A percentile compares a stretch with the other conserved stretches of the same genome.
Evolutionary conservation across 2,113 vertebrate genomes (phyloP).

Genomic region (Centropristis striata): DNA sequence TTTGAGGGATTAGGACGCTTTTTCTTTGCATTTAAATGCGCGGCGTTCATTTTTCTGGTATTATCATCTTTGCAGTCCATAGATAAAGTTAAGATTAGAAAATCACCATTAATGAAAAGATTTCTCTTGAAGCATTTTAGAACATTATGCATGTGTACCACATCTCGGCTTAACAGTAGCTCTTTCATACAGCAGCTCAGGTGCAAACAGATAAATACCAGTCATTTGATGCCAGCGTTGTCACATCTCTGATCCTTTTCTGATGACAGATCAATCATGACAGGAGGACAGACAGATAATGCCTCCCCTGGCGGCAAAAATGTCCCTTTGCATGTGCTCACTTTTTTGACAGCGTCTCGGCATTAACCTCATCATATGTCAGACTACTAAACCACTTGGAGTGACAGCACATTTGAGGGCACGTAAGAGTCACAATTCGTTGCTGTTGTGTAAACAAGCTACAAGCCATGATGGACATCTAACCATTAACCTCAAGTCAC

Average conservation of each 20-base stretch:
- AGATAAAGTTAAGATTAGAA: conserved; percentile 69
- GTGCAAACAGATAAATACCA: conserved; percentile 43
- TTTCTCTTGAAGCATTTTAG: conserved; percentile 1
- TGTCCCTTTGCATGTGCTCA: conserved; percentile 53
- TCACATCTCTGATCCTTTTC: conserved; percentile 46
- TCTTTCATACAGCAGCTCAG: not conserved
- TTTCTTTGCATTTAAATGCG: conserved; percentile 73
- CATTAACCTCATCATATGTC: conserved; percentile 62
- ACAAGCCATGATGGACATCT: conserved; percentile 4
- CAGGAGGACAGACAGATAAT: conserved; percentile 55
- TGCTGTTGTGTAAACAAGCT: conserved; percentile 38
- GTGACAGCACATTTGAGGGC: conserved; percentile 47
- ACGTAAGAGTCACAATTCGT: conserved; percentile 14
- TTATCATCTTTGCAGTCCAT: conserved; percentile 50
- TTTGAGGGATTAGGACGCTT: conserved; percentile 73
- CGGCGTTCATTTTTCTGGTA: conserved; percentile 54
- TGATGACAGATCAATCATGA: conserved; percentile 62
- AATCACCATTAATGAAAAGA: conserved; percentile 60
- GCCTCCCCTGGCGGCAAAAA: conserved; percentile 31
- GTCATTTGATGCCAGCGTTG: conserved; percentile 43
- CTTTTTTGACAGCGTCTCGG: conserved; percentile 59
- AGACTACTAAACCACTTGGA: conserved; percentile 26
- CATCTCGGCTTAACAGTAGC: not conserved
- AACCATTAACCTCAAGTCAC: conserved; percentile 3
- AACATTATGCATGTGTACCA: conserved; percentile 9